Conservation (phyloP, 2,888 invertebrate genomes). For the Phlogophora meticulosa region DNA sequence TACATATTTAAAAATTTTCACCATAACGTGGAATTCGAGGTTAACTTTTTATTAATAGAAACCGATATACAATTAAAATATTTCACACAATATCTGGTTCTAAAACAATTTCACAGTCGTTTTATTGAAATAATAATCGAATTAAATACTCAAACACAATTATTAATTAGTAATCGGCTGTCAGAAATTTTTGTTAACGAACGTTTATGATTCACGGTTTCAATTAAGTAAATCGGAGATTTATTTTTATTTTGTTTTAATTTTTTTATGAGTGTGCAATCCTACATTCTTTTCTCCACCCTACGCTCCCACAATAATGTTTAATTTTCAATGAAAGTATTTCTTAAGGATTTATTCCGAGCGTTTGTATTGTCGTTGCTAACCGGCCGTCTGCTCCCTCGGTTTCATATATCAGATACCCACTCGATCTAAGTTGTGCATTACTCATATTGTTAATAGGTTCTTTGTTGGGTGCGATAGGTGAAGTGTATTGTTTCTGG, state of each 20-base stretch:
- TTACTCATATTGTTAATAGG: constrained; percentile 84
- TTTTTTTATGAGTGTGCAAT: constrained; percentile 54
- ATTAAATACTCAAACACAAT: constrained; percentile 67
- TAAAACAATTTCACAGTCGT: constrained; percentile 67
- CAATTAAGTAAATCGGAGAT: constrained; percentile 68
- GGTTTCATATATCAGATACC: constrained; percentile 75
- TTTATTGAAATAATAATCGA: constrained; percentile 63
- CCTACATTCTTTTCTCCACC: constrained; percentile 10
- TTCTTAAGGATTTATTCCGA: not conserved
- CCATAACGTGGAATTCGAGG: constrained; percentile 53
- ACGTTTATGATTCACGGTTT: constrained; percentile 69
- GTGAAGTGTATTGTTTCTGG: constrained; percentile 76
- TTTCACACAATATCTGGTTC: constrained; percentile 65
- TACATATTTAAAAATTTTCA: constrained; percentile 48
- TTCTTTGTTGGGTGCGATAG: constrained; percentile 83
- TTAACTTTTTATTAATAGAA: constrained; percentile 52
- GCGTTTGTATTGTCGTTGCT: constrained; percentile 1
- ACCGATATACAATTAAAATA: constrained; percentile 57
- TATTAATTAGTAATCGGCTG: constrained; percentile 64
- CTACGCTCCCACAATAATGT: not conserved
- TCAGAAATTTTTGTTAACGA: constrained; percentile 65
- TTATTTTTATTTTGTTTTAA: constrained; percentile 61
- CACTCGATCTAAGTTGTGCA: constrained; percentile 83
- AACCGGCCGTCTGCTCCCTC: constrained; percentile 69
- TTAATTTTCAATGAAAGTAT: not conserved